A percentile compares a stretch with the other conserved stretches of the same genome.
phyloP scores from a whole-genome alignment of 2,888 invertebrate genomes.

The Aphodius sticticus region DNA sequence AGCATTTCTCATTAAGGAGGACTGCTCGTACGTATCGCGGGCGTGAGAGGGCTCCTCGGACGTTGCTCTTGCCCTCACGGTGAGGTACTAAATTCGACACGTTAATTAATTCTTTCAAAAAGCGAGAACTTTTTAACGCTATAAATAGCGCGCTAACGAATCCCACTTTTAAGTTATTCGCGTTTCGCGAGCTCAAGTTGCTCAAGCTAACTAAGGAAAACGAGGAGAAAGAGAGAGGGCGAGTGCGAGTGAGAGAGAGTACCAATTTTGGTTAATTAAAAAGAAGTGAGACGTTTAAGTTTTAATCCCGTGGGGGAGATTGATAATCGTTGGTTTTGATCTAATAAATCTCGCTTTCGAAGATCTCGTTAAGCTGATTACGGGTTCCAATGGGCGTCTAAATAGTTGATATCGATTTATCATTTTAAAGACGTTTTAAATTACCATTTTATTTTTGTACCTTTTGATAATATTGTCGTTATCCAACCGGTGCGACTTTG shows the following conservation, averaged over 20 bases:
- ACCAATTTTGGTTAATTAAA: background rate
- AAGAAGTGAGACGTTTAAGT: constrained; percentile 4
- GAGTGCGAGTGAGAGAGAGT: background rate
- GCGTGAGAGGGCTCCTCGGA: background rate
- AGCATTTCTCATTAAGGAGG: constrained; percentile 23
- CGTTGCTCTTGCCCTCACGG: constrained; percentile 9
- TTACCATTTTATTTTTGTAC: background rate
- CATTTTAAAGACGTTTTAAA: background rate
- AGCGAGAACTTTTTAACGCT: constrained; percentile 17
- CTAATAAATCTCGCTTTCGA: background rate
- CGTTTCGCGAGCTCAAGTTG: background rate
- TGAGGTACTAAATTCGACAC: constrained; percentile 22
- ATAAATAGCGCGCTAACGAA: constrained; percentile 23
- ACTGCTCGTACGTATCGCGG: background rate
- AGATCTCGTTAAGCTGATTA: background rate
- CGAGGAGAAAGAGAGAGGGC: background rate
- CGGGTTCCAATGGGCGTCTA: background rate
- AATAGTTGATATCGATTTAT: background rate
- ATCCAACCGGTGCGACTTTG: too few relatives aligned
- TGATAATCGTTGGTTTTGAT: background rate
- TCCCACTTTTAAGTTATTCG: constrained; percentile 8
- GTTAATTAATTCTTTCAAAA: constrained; percentile 23
- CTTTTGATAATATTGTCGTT: too few relatives aligned
- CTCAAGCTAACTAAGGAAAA: background rate
- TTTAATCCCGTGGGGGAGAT: background rate